Evolutionary conservation across 2,888 invertebrate genomes (phyloP).

Genomic region (Sarcophaga caerulescens): DNA sequence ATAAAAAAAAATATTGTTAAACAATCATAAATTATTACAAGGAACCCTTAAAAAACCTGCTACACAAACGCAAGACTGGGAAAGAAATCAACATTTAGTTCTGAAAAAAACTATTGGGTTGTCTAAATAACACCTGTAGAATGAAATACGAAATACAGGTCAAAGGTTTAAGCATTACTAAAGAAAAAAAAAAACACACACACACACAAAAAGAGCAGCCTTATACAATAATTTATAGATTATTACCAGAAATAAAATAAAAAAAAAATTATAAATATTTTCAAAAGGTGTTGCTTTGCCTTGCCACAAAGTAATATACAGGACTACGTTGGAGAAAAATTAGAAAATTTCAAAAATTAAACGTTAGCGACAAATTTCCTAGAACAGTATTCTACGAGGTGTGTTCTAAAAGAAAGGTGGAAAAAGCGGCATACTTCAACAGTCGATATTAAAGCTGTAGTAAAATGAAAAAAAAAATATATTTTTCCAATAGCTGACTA

Average conservation of each 20-base stretch:
- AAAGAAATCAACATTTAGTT: neutral
- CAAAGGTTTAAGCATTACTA: constrained; percentile 62
- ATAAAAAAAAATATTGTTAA: neutral
- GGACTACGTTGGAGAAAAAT: neutral
- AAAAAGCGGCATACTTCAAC: no score
- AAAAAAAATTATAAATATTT: neutral
- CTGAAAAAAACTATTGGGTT: constrained; percentile 8
- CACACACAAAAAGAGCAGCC: neutral
- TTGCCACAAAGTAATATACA: constrained; percentile 2
- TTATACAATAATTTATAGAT: constrained; percentile 58
- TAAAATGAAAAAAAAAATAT: no score
- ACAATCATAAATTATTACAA: constrained; percentile 61
- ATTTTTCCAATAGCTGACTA: no score
- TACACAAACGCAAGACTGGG: neutral
- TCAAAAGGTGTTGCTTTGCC: constrained; percentile 52
- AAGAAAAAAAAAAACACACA: no score
- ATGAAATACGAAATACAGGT: constrained; percentile 31
- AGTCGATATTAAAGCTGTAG: no score
- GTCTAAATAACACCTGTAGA: constrained; percentile 61
- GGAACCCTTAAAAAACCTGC: constrained; percentile 23
- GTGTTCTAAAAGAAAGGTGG: no score
- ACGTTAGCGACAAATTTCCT: constrained; percentile 60
- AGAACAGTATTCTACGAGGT: constrained; percentile 5
- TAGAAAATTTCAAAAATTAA: constrained; percentile 25
- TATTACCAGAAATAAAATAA: constrained; percentile 30